Conservation (phyloP, 2,797 vertebrate genomes). For the Phaenicophaeus curvirostris region DNA sequence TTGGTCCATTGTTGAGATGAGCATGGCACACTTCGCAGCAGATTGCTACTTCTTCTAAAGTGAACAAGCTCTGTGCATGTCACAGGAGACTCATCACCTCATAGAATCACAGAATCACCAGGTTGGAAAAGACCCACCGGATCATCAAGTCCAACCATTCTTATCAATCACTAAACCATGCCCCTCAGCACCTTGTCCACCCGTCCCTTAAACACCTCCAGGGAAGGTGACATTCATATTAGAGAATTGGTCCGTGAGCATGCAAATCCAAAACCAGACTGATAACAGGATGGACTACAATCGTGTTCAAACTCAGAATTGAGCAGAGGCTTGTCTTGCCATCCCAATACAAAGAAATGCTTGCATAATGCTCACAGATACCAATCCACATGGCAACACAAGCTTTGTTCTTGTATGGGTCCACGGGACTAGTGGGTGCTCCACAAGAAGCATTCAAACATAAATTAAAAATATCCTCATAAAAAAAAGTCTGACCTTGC, state of each 20-base stretch:
- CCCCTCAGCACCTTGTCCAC: no score
- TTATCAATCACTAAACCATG: no score
- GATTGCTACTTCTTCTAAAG: neutral
- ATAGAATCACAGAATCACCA: no score
- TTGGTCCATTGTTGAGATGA: neutral
- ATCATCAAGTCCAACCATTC: no score
- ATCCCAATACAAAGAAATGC: neutral
- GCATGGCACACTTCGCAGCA: neutral
- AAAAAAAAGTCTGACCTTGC: neutral
- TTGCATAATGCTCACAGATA: neutral
- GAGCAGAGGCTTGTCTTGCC: neutral
- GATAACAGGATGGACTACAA: accelerated
- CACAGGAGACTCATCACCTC: neutral
- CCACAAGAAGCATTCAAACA: neutral
- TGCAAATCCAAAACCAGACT: neutral
- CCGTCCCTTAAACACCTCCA: no score
- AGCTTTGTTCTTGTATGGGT: neutral
- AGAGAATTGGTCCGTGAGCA: neutral
- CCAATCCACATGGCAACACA: neutral
- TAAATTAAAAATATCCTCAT: neutral
- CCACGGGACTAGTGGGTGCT: accelerated
- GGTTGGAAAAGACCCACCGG: no score
- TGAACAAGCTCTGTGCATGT: accelerated
- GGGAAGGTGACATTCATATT: no score
- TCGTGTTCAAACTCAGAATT: neutral